phyloP scores from a whole-genome alignment of 2,888 invertebrate genomes.

The Tortrix viridana region DNA sequence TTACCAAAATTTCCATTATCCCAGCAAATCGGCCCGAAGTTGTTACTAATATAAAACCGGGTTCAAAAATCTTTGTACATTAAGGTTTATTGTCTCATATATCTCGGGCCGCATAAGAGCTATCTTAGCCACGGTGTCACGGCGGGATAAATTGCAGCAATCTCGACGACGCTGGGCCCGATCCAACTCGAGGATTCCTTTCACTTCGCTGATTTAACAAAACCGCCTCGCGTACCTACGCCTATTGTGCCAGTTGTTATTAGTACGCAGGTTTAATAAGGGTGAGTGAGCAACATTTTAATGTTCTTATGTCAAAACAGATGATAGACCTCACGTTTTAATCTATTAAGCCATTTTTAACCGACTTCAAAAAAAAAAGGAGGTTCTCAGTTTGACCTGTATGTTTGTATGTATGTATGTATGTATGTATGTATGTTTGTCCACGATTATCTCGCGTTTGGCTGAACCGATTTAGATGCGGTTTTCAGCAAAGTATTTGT shows the following conservation, averaged over 20 bases:
- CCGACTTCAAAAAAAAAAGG: no score
- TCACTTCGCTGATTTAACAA: slow-evolving; percentile 69
- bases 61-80: slow-evolving; percentile 27
- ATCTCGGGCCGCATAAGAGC: slow-evolving; percentile 32
- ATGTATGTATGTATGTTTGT: no score
- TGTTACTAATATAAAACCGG: slow-evolving; percentile 7
- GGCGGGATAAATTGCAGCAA: slow-evolving; percentile 67
- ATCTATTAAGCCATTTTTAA: no score
- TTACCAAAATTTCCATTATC: neutral
- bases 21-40: neutral
- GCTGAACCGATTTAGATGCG: no score
- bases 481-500: no score
- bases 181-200: slow-evolving; percentile 70
- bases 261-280: slow-evolving; percentile 16
- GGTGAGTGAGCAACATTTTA: neutral
- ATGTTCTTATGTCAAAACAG: no score
- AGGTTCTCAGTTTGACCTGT: no score
- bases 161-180: slow-evolving; percentile 63
- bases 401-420: no score
- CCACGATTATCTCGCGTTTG: no score
- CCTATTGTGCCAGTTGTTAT: slow-evolving; percentile 63
- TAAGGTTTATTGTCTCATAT: slow-evolving; percentile 37
- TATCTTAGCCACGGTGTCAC: slow-evolving; percentile 52
- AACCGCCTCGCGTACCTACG: slow-evolving; percentile 53
- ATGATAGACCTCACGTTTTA: no score